Evolutionary conservation across 2,113 vertebrate species (phyloP).

Genomic region (Anhinga rufa): DNA sequence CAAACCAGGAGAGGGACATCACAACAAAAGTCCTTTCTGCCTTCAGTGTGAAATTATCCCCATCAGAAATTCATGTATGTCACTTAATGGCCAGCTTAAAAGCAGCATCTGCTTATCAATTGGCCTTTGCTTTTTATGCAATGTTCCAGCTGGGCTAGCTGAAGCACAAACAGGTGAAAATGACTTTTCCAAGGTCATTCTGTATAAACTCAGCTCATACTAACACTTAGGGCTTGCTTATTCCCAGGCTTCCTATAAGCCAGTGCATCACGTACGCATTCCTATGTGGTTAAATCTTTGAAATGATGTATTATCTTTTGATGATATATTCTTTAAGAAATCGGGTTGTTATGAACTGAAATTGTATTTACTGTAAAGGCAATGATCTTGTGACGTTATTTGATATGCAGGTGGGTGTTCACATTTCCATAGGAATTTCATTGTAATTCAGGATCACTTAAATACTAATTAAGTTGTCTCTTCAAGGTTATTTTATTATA

Average conservation of each 20-base stretch:
- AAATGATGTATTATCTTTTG: slow-evolving; percentile 13
- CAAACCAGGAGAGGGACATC: neutral
- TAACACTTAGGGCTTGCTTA: neutral
- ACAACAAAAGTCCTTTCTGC: neutral
- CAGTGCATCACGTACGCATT: neutral
- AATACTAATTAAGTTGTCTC: slow-evolving; percentile 68
- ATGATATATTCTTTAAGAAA: slow-evolving; percentile 15
- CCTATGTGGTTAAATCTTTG: neutral
- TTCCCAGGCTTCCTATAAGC: neutral
- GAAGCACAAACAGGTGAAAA: slow-evolving; percentile 38
- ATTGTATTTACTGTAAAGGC: slow-evolving; percentile 38
- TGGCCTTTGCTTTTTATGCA: slow-evolving; percentile 24
- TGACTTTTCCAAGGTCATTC: slow-evolving; percentile 41
- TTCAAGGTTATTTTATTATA: slow-evolving; percentile 64
- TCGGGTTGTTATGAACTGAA: neutral
- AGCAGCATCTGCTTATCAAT: slow-evolving; percentile 17
- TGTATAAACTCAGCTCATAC: neutral
- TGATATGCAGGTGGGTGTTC: slow-evolving; percentile 50
- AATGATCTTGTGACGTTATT: slow-evolving; percentile 42
- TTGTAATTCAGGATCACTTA: slow-evolving; percentile 62
- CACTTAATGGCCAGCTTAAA: neutral
- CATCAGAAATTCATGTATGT: neutral
- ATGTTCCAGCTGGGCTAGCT: slow-evolving; percentile 30
- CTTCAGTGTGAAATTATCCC: neutral
- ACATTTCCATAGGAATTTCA: slow-evolving; percentile 57